A percentile compares a stretch with the other conserved stretches of the same genome.
Evolutionary conservation across 1,140 invertebrate species (phyloP).

Genomic region (Zaprionus inermis): DNA sequence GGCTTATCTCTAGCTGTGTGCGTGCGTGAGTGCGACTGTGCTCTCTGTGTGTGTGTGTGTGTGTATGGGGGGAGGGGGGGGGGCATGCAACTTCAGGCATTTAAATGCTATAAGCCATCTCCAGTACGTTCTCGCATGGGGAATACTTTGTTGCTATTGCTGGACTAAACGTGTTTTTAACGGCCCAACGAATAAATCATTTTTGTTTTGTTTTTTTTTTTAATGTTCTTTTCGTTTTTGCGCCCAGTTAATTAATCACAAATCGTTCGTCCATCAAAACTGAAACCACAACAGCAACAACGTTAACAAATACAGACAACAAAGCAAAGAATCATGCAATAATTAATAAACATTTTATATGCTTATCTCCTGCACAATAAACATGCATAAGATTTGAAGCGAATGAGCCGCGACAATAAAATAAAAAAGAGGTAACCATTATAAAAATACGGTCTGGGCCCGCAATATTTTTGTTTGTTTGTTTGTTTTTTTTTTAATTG

Average conservation of each 20-base stretch:
- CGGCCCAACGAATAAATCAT: conserved; percentile 28
- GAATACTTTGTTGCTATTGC: conserved; percentile 24
- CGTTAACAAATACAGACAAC: conserved; percentile 20
- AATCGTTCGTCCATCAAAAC: conserved; percentile 47
- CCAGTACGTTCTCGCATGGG: conserved; percentile 5
- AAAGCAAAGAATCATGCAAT: conserved; percentile 45
- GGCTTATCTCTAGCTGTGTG: neutral
- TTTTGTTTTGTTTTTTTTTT: conserved; percentile 13
- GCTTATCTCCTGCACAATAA: conserved; percentile 45
- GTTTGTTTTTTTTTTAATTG: conserved; percentile 1
- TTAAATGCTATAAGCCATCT: conserved; percentile 45
- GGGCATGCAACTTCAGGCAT: conserved; percentile 58
- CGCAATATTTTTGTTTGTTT: conserved; percentile 11
- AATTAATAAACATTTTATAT: conserved; percentile 53
- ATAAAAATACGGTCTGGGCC: conserved; percentile 12
- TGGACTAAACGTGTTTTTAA: conserved; percentile 37
- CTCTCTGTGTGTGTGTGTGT: conserved; percentile 6
- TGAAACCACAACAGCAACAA: conserved; percentile 39
- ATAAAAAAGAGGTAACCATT: conserved; percentile 17
- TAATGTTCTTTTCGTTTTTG: conserved; percentile 14
- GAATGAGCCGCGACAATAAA: conserved; percentile 34
- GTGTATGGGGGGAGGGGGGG: conserved; percentile 29
- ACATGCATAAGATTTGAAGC: conserved; percentile 42
- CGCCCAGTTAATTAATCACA: conserved; percentile 65
- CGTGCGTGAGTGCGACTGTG: no score